Base-by-base conservation (phyloP, 2,888 invertebrate genomes). In the Napeogenes sylphis region DNA sequence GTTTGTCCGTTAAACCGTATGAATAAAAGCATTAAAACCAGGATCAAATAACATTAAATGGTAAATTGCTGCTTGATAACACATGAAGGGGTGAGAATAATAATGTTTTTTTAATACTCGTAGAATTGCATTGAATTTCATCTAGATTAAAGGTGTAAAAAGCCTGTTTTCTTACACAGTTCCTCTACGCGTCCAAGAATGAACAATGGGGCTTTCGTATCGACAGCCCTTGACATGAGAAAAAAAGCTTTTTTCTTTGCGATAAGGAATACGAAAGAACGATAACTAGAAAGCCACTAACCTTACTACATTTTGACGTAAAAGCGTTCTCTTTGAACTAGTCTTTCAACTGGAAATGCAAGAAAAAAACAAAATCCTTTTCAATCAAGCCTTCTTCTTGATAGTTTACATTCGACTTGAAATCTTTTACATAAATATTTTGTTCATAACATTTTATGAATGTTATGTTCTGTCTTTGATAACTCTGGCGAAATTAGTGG, bases 161-260 rank as follows among this genome's bases (percentile, higher is more conserved):
- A 67, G 65, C 67, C 59, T 64, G 55, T 65, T 55, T 62, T 61
- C 63, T 69, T 66, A 61, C 59, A 66, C 65, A 61, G 65, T 66
- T 67, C 68, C 68, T 69, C 69, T 70, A 67, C 68, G 62, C 65
- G 67, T 70, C 69, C 70, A 65, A 71, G 67, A 61, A 74, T 75
- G 84, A 85, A 88, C 87, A 88, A 89, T 87, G 81, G 78, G 73
- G 79, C 82, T 79, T 82, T 83, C 78, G 73, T 78, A 79, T 84
- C 87, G 82, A 83, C 82, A 79, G 79, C 84, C 75, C 83, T 90
- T 85, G 83, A 90, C 88, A 88, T 75, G 85, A 51, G n/a, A 51
- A 79, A 87, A 90, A 89, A 79, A 84, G 87, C 86, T 88, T 87
- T 88, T 88, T 88, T 83, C 83, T 73, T 80, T 74, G 75, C 84